Evolutionary conservation across 2,113 vertebrate species (phyloP).

Genomic region (Cochlearius cochlearius): DNA sequence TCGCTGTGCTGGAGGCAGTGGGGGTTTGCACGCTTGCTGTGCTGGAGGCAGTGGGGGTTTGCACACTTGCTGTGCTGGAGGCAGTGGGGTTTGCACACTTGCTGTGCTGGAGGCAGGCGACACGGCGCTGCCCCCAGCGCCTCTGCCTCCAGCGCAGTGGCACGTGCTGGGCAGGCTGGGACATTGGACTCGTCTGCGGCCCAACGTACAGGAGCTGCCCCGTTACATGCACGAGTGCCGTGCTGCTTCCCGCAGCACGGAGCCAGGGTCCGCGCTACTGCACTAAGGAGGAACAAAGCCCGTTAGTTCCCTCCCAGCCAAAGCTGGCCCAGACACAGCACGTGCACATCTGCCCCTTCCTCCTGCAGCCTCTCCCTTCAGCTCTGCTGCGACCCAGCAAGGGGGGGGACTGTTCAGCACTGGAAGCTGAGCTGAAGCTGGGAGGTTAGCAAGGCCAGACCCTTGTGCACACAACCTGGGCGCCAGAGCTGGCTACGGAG

Average conservation of each 20-base stretch:
- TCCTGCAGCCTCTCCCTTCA: too few species aligned
- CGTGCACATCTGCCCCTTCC: neutral
- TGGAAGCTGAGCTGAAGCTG: neutral
- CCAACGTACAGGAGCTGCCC: neutral
- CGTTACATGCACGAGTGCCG: rapidly evolving
- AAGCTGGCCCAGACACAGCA: neutral
- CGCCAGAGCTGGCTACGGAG: neutral
- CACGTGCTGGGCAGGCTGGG: neutral
- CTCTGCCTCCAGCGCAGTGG: neutral
- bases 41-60: too few species aligned
- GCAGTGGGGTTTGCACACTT: too few species aligned
- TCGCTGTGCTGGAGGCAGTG: too few species aligned
- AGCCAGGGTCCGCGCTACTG: neutral
- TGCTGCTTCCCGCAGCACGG: neutral
- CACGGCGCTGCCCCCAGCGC: rapidly evolving
- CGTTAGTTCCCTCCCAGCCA: too few species aligned
- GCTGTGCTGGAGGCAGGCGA: too few species aligned
- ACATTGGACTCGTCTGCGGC: neutral
- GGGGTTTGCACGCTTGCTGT: too few species aligned
- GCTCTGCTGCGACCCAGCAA: neutral
- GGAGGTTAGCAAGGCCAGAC: neutral
- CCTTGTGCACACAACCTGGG: rapidly evolving
- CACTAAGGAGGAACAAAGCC: neutral
- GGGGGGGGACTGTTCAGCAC: rapidly evolving
- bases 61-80: too few species aligned